These are phyloP conservation scores for Drosophila barbarae DNA, from an alignment of 2,888 invertebrate genomes.

Conservation along the genomic window DNA sequence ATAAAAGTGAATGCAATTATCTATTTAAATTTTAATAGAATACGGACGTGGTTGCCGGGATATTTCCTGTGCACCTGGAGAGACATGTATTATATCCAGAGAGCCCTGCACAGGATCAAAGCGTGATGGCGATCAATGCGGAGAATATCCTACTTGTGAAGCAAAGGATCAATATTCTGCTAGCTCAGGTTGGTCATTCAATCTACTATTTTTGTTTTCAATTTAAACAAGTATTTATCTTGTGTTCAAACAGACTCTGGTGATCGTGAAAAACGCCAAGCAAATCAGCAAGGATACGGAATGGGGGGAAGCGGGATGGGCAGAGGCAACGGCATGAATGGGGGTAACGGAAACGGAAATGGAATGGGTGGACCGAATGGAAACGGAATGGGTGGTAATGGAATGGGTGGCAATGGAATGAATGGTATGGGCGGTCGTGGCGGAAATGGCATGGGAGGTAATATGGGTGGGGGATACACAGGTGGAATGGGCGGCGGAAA, in stretches of 20 bases:
- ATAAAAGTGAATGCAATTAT: too few relatives aligned
- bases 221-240: not conserved
- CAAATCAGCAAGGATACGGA: slow-evolving; percentile 25
- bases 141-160: slow-evolving; percentile 15
- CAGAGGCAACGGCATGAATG: slow-evolving; percentile 7
- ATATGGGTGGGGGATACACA: slow-evolving; percentile 4
- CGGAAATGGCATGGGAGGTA: not conserved
- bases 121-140: slow-evolving; percentile 8
- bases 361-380: not conserved
- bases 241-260: not conserved
- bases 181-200: not conserved
- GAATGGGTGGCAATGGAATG: slow-evolving; percentile 1
- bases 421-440: slow-evolving; percentile 7
- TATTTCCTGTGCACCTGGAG: slow-evolving; percentile 11
- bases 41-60: slow-evolving; percentile 16
- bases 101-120: slow-evolving; percentile 9
- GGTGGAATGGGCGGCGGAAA: slow-evolving; percentile 11
- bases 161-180: not conserved
- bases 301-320: slow-evolving; percentile 27
- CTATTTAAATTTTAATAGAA: not conserved
- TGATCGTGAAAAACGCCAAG: slow-evolving; percentile 19
- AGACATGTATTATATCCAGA: not conserved
- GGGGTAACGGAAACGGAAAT: slow-evolving; percentile 1
- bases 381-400: slow-evolving; percentile 5
- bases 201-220: not conserved